Evolutionary conservation across 2,888 invertebrate genomes (phyloP), one percentile per base, ranked within the genome.

Genomic region (Patella ulyssiponensis): DNA sequence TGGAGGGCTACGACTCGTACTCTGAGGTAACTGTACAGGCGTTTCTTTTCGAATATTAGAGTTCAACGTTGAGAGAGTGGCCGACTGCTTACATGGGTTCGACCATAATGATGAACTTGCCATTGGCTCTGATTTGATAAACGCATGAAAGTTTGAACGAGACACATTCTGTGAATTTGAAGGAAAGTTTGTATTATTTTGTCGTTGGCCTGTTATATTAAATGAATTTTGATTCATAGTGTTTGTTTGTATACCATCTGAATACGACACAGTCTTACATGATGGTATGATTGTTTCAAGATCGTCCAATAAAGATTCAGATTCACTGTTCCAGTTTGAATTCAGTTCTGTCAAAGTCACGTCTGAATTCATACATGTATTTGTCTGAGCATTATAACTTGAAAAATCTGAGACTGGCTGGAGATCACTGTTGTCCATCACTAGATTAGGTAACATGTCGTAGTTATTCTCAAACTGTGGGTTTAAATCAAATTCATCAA

Each of bases 291-390:
- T 23, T 23, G 64, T 23, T 64, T 73, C 76, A 73, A 75, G 72
- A 71, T 82, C 82, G 23, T 80, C 82, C 53, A 79, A 23, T 17
- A 80, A 73, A 7, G 77, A 78, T 15, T 80, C 80, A 11, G 64
- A 64, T 64, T 64, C 64, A 64, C 20, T 64, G 52, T 82, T 82
- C 76, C 81, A 76, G 44, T 44, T 44, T 44, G 44, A 44, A 74
- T 87, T 87, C 71, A 88, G 76, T 71, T 87, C 86, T 9, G 87
- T 84, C 27, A 88, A 77, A 9, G 88, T 88, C 33, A 86, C 87
- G 15, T 84, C 82, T 20, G 80, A 70, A 3, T 64, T 64, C 23
- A 75, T 27, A 75, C 75, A 20, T 23, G 44, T 75, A 33, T 79
- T 80, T 3, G 79, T 78, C 51, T 79, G 74, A 20, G 80, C 77